Evolutionary conservation across 1,140 invertebrate genomes (phyloP).

Genomic region (Saccostrea cuccullata): DNA sequence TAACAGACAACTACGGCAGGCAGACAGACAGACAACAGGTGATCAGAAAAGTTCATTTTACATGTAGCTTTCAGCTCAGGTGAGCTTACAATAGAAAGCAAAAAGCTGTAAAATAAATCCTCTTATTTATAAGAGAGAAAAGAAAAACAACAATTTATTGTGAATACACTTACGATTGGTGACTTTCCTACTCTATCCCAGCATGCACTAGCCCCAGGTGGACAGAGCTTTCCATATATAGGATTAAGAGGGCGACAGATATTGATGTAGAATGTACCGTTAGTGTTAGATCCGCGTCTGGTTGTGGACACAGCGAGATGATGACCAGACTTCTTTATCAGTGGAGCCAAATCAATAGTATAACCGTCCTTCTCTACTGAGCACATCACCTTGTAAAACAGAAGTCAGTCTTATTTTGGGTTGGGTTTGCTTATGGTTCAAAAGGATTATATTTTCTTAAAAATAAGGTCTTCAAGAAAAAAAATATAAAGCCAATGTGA

Average conservation of each 20-base stretch:
- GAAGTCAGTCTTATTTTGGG: neutral
- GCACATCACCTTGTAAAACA: slow-evolving; percentile 68
- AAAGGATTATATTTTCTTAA: no score
- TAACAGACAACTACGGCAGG: no score
- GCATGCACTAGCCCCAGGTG: slow-evolving; percentile 73
- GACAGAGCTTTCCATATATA: slow-evolving; percentile 69
- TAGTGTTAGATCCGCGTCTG: slow-evolving; percentile 34
- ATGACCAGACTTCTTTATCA: slow-evolving; percentile 68
- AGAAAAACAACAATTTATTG: neutral
- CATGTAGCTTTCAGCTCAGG: no score
- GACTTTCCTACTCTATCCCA: slow-evolving; percentile 54
- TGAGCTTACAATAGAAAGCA: no score
- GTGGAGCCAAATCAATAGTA: slow-evolving; percentile 72
- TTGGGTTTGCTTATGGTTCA: no score
- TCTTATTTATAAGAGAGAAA: neutral
- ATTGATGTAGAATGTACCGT: slow-evolving; percentile 74
- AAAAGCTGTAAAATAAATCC: no score
- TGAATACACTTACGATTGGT: slow-evolving; percentile 56
- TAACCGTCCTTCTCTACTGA: slow-evolving; percentile 67
- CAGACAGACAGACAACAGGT: no score
- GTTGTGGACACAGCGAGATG: slow-evolving; percentile 59
- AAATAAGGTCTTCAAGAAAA: no score
- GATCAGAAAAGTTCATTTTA: no score
- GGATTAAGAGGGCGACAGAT: slow-evolving; percentile 75
- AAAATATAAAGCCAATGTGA: no score